Evolutionary conservation across 2,113 vertebrate species (phyloP).

Genomic region (Calonectris borealis): DNA sequence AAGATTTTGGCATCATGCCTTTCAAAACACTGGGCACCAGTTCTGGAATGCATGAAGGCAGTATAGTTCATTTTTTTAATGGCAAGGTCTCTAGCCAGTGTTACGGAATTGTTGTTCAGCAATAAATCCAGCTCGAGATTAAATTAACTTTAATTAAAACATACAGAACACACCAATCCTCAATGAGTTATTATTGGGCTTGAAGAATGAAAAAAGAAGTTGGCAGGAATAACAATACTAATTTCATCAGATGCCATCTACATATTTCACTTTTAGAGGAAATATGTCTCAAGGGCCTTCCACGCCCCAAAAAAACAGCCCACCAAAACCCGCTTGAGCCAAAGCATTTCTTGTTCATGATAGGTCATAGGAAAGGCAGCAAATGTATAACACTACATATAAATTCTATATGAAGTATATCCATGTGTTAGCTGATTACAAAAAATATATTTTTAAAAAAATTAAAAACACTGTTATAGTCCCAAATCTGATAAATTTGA

Average conservation of each 20-base stretch:
- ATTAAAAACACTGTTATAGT: background rate
- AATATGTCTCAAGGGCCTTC: background rate
- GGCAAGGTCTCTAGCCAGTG: constrained; percentile 1
- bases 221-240: constrained; percentile 34
- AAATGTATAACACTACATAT: background rate
- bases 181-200: background rate
- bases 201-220: background rate
- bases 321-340: background rate
- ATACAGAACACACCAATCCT: constrained; percentile 8
- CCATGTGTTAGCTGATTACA: background rate
- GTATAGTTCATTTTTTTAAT: background rate
- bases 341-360: background rate
- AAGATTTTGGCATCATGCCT: constrained; percentile 33
- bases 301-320: background rate
- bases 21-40: constrained; percentile 38
- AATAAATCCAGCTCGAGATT: constrained; percentile 33
- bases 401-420: background rate
- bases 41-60: constrained; percentile 33
- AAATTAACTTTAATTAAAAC: constrained; percentile 62
- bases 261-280: constrained; percentile 11
- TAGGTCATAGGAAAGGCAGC: background rate
- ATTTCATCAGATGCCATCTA: constrained; percentile 52
- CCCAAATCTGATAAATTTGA: background rate
- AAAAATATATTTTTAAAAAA: background rate
- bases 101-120: constrained; percentile 22